Conservation (phyloP, 2,888 invertebrate genomes). For the Drosophila cracens region DNA sequence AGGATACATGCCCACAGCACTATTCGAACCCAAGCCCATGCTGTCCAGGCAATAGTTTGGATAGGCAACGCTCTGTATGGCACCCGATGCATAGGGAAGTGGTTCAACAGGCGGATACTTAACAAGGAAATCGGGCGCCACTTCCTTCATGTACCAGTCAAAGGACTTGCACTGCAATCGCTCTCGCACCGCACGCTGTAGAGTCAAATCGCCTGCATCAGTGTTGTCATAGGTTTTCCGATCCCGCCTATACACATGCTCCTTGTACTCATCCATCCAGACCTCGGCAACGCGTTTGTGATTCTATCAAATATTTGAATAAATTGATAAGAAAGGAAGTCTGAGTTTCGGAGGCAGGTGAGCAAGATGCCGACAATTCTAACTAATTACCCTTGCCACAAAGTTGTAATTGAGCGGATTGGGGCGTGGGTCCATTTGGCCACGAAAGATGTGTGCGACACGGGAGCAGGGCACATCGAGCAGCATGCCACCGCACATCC, state of each 20-base stretch:
- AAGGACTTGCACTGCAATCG: slow-evolving; percentile 94
- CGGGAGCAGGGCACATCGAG: slow-evolving; percentile 96
- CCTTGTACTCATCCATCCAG: slow-evolving; percentile 99
- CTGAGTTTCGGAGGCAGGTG: not conserved
- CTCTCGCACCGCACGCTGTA: slow-evolving; percentile 91
- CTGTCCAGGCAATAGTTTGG: slow-evolving; percentile 91
- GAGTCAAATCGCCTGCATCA: slow-evolving; percentile 92
- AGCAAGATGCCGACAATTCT: not conserved
- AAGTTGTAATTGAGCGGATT: slow-evolving; percentile 93
- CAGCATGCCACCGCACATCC: slow-evolving; percentile 98
- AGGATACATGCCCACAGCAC: slow-evolving; percentile 76
- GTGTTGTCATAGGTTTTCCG: slow-evolving; percentile 89
- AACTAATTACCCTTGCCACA: slow-evolving; percentile 63
- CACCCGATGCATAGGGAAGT: slow-evolving; percentile 91
- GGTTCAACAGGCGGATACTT: slow-evolving; percentile 97
- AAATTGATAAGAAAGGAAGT: not conserved
- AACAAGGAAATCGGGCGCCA: slow-evolving; percentile 95
- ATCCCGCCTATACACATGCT: slow-evolving; percentile 92
- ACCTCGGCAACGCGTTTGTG: slow-evolving; percentile 97
- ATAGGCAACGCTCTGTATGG: slow-evolving; percentile 88
- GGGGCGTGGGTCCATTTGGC: slow-evolving; percentile 94
- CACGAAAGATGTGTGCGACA: slow-evolving; percentile 95
- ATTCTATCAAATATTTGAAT: slow-evolving; percentile 87
- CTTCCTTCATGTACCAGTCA: slow-evolving; percentile 96
- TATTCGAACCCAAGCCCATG: slow-evolving; percentile 84